These are phyloP conservation scores for Lordiphosa fenestrarum DNA, from an alignment of 2,888 invertebrate species.

Conservation along the genomic window DNA sequence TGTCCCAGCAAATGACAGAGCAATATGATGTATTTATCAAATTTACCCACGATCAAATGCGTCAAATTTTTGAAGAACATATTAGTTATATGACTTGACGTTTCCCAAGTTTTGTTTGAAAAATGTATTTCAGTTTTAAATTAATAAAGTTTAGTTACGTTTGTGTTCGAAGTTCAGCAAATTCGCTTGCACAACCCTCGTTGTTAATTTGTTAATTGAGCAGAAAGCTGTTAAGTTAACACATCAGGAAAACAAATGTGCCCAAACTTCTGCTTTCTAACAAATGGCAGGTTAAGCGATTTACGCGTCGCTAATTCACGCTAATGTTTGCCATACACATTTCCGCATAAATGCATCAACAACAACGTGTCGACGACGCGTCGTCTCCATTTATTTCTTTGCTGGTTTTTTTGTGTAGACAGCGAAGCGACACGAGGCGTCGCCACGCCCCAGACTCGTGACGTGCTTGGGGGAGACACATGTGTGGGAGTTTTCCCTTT, in stretches of 20 bases:
- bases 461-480: constrained; percentile 20
- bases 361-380: constrained; percentile 18
- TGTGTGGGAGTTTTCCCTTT: constrained; percentile 30
- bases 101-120: neutral
- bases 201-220: constrained; percentile 48
- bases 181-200: constrained; percentile 2
- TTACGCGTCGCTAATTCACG: constrained; percentile 72
- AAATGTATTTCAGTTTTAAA: neutral
- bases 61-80: neutral
- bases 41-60: constrained; percentile 26
- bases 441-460: constrained; percentile 19
- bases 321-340: constrained; percentile 72
- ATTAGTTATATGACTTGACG: constrained; percentile 7
- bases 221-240: constrained; percentile 55
- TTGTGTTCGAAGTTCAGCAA: neutral
- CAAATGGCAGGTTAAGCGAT: constrained; percentile 52
- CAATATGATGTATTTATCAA: constrained; percentile 28
- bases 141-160: neutral
- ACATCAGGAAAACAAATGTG: constrained; percentile 28
- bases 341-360: constrained; percentile 58
- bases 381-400: constrained; percentile 2
- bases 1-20: constrained; percentile 10
- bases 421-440: constrained; percentile 2
- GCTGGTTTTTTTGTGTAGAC: neutral
- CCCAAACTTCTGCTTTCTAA: constrained; percentile 19